Evolutionary conservation across 1,140 invertebrate genomes (phyloP), one percentile per base, ranked within the genome.

Genomic region (Bombus terrestris): DNA sequence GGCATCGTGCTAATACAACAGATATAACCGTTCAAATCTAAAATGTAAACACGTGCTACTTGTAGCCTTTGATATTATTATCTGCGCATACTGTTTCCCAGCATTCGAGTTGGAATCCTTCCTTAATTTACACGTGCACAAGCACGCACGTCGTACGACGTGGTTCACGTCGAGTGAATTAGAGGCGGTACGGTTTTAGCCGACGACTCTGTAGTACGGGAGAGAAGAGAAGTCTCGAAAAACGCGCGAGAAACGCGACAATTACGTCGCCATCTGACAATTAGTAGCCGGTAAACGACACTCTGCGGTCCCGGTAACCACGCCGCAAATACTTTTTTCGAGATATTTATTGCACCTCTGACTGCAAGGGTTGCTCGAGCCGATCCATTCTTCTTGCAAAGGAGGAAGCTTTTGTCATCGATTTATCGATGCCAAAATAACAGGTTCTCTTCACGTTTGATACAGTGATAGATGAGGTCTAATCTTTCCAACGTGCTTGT

Each of bases 231-330:
- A 89, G 78, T 37, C 71, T 62, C 84, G 85, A 90, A 92, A 90
- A 91, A 92, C 87, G 89, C 77, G 88, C 88, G 92, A 92, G 90
- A 93, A 92, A 92, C 88, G 85, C 86, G 93, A 92, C 92, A 93
- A 94, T 94, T 93, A 94, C 92, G 91, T 93, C 93, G 91, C 89
- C 90, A 93, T 94, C 92, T 94, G 93, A 94, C 93, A 94, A 94
- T 94, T 93, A 94, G 93, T 94, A 94, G 91, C 87, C 89, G 90
- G 93, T 93, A 92, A 94, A 94, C 88, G 93, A 77, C 82, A 82
- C 80, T 86, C 72, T 76, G 86, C 81, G 81, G 75, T 37, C 47
- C 76, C 62, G n/a, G 90, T 82, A 73, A 81, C 83, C 76, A 73
- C 18, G 85, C 88, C 87, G 88, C 88, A 83, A 93, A 93, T 93